Conservation (phyloP, 30 jellyfish, hydroid and myxozoan genomes). For the Hydractinia symbiolongicarpus region DNA sequence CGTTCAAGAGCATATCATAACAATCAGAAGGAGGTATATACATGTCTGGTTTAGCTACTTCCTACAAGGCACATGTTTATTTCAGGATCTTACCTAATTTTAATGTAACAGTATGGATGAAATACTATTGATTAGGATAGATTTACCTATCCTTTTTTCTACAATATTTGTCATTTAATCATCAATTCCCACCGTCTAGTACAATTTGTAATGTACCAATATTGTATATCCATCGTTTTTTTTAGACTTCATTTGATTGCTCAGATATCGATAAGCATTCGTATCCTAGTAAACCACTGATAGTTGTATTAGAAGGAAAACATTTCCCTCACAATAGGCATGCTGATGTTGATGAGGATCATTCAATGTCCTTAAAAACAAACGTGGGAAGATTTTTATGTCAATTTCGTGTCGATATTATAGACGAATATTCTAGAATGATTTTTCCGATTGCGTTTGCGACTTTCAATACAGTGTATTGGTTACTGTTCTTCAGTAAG, state of each 20-base stretch:
- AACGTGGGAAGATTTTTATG: slow-evolving; percentile 55
- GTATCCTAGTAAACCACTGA: slow-evolving; percentile 40
- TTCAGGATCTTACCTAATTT: no score
- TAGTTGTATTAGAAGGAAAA: slow-evolving; percentile 79
- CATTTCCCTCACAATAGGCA: slow-evolving; percentile 28
- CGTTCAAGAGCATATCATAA: no score
- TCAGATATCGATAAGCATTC: background rate
- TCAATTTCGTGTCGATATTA: slow-evolving; percentile 69
- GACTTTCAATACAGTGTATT: slow-evolving; percentile 80
- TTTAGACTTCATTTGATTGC: background rate
- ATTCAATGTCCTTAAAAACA: slow-evolving; percentile 33
- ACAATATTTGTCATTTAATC: no score
- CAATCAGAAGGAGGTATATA: no score
- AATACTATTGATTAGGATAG: no score
- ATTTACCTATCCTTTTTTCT: no score
- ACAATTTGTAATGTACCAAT: no score
- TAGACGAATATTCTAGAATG: slow-evolving; percentile 81
- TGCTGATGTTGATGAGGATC: slow-evolving; percentile 36
- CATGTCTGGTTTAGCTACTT: no score
- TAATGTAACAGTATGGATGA: no score
- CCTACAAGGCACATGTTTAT: no score
- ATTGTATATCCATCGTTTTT: background rate
- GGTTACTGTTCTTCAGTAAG: slow-evolving; percentile 82
- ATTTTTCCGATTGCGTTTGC: slow-evolving; percentile 80
- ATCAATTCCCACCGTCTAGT: no score